These are phyloP conservation scores for Glaucopsyche alexis DNA, from an alignment of 2,888 invertebrate genomes.

Conservation along the genomic window DNA sequence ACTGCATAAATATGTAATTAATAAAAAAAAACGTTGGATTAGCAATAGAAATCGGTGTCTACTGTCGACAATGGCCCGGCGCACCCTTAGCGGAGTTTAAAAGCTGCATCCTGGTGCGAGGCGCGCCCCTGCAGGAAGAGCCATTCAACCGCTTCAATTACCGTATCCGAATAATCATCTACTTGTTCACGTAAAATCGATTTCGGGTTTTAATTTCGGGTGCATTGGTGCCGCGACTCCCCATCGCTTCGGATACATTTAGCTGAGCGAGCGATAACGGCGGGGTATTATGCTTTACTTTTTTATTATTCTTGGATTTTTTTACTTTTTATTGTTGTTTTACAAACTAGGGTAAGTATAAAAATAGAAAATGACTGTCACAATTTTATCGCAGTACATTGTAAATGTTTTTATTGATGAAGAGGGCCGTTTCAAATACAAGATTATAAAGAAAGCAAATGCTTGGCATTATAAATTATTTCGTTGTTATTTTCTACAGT, in stretches of 20 bases:
- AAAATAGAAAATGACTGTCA: constrained; percentile 5
- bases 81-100: constrained; percentile 33
- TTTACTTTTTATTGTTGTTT: neutral
- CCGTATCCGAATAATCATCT: constrained; percentile 41
- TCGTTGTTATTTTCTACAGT: neutral
- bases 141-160: constrained; percentile 40
- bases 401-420: neutral
- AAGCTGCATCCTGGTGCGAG: constrained; percentile 37
- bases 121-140: constrained; percentile 34
- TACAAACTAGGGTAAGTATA: neutral
- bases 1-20: constrained; percentile 9
- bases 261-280: constrained; percentile 6
- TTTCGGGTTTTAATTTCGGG: constrained; percentile 38
- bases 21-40: constrained; percentile 14
- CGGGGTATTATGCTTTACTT: constrained; percentile 15
- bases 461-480: too few relatives aligned
- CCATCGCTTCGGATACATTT: constrained; percentile 24
- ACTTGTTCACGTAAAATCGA: constrained; percentile 39
- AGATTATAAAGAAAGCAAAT: too few relatives aligned
- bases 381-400: neutral
- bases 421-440: neutral
- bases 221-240: constrained; percentile 31
- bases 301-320: constrained; percentile 16
- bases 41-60: constrained; percentile 23
- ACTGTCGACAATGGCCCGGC: constrained; percentile 30